phyloP scores from a whole-genome alignment of 2,113 vertebrate species.

The Scalopus aquaticus region DNA sequence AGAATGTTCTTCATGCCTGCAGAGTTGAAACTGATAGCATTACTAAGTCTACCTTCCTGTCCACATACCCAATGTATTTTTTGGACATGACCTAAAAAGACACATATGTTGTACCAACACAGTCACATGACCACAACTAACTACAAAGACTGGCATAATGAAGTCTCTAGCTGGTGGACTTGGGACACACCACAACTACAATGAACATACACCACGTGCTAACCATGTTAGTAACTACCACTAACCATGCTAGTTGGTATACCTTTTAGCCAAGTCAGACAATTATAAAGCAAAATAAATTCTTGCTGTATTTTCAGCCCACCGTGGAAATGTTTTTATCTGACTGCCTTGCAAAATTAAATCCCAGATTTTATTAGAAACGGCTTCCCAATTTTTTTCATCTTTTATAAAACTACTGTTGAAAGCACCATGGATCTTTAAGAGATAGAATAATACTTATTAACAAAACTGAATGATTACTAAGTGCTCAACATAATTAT shows the following conservation, averaged over 20 bases:
- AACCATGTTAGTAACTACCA: too few relatives aligned
- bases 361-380: background rate
- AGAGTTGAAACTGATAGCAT: background rate
- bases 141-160: background rate
- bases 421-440: background rate
- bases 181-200: background rate
- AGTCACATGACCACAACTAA: background rate
- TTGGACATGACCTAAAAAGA: background rate
- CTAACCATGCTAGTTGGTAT: background rate
- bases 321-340: background rate
- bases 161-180: too few relatives aligned
- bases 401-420: background rate
- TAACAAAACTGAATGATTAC: background rate
- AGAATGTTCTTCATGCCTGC: accelerated
- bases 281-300: background rate
- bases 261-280: background rate
- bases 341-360: background rate
- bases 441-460: background rate
- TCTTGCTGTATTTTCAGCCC: background rate
- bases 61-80: too few relatives aligned
- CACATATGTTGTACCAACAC: background rate
- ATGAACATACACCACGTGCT: too few relatives aligned
- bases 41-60: background rate
- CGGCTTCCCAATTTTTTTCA: background rate
- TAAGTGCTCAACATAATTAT: background rate